Evolutionary conservation across 2,888 invertebrate species (phyloP), one percentile per base, ranked within the genome.

Genomic region (Neelides folsomi): DNA sequence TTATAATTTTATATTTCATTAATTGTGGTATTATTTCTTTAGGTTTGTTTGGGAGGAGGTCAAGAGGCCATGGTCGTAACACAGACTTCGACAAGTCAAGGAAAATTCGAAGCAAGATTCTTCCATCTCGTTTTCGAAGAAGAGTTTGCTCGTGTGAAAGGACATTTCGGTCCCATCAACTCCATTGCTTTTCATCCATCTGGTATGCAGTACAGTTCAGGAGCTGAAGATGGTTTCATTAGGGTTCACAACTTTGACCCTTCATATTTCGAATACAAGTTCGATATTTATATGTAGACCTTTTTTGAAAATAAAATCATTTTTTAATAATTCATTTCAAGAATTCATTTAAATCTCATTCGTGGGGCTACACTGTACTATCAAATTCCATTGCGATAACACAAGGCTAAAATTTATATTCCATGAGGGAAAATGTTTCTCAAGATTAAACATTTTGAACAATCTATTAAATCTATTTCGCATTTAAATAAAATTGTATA

Each of bases 1-100:
- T 15, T 6, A 45, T 34, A 5, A 5, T 15, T 34, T 34, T 8
- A n/a, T 46, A 5, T n/a, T 6, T 10, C 13, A 8, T 46, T n/a
- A 18, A 12, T 35, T 46, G 34, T 10, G 10, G 27, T 13, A 20
- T 41, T 55, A 51, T 47, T 55, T 56, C 66, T 66, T 1, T 61
- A 79, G 79, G 78, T 97, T 6, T 87, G 94, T 1, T 76, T 99
- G 42, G 98, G 98, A 55, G 98, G 98, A 71, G 98, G 98, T 66
- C 98, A 99, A 75, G 98, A 99, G 71, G 98, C 98, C 52, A 95
- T 95, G 89, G 93, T 93, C 68, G 97, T 97, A 54, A 94, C 94
- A 42, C 93, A 90, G 1, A 95, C 94, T 0, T 88, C 90, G 0
- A 81, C 92, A 0, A 79, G 89, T 65, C 82, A 88, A 56, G 98